Evolutionary conservation across 2,888 invertebrate genomes (phyloP), one percentile per base, ranked within the genome.

Genomic region (Melanostoma mellinum): DNA sequence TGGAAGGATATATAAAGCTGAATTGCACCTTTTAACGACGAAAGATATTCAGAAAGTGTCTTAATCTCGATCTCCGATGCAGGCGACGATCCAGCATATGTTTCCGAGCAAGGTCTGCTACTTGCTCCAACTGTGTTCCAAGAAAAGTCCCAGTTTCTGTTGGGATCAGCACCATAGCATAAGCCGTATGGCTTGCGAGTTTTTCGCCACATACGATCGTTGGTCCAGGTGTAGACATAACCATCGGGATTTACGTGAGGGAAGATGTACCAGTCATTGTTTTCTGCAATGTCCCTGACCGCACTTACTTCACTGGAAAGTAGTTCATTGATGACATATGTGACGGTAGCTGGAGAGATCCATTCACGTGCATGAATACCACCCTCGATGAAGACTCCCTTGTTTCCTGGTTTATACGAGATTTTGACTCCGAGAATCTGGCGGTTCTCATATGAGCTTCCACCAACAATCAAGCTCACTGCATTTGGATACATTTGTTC

Each of bases 191-290:
- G 92, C 71, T 91, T 92, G 38, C 95, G 92, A 1, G 94, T 95
- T 87, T 95, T 95, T 20, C 93, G 89, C 95, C 95, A 95, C 82
- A 94, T 86, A 46, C 95, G 93, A 48, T 93, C 94, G 42, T 87
- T 89, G 10, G 92, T 92, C 88, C 94, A 94, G 0, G 95, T 93
- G 88, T 93, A 95, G 52, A 93, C 94, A 87, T 94, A 95, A 1
- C 96, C 96, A 91, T 97, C 96, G 3, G 96, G 96, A 89, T 97
- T 96, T n/a, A 94, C 90, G 10, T 94, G 91, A 0, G 96, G 96
- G 77, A 96, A 93, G 68, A 96, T 93, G 88, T 95, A 95, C 95
- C 95, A 96, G 85, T 95, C 95, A 86, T 93, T 93, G 32, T 92
- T 92, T 56, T 93, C 90, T 0, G 93, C 92, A 0, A 94, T 91